Evolutionary conservation across 1,140 invertebrate genomes (phyloP).

Genomic region (Teleogryllus occipitalis): DNA sequence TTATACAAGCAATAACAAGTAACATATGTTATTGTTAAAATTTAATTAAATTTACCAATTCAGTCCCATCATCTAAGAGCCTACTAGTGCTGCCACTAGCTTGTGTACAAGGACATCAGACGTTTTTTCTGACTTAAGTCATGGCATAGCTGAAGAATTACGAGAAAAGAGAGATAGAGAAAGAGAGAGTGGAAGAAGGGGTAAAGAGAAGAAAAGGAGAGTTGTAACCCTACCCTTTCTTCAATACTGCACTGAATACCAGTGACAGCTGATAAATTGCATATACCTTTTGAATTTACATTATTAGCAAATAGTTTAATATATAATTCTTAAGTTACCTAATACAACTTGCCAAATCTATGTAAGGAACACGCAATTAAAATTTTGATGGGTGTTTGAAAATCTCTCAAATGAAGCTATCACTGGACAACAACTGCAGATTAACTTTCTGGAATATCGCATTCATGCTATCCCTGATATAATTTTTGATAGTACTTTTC

Average conservation of each 20-base stretch:
- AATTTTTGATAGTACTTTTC: slow-evolving; percentile 10
- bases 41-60: not conserved
- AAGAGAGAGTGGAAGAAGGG: not conserved
- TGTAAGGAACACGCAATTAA: no score
- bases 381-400: not conserved
- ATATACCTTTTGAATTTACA: not conserved
- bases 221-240: not conserved
- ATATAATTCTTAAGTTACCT: no score
- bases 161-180: not conserved
- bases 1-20: not conserved
- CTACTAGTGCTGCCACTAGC: not conserved
- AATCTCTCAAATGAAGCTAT: not conserved
- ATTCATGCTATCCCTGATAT: slow-evolving; percentile 19
- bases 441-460: not conserved
- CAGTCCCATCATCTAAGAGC: not conserved
- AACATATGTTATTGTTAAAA: not conserved
- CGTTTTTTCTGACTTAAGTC: not conserved
- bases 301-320: not conserved
- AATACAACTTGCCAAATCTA: no score
- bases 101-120: not conserved
- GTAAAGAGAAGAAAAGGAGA: not conserved
- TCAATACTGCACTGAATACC: not conserved
- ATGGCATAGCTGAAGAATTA: not conserved
- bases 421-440: not conserved
- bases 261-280: not conserved